Evolutionary conservation across 2,113 vertebrate species (phyloP), one percentile per base, ranked within the genome.

Genomic region (Typhlomys cinereus): DNA sequence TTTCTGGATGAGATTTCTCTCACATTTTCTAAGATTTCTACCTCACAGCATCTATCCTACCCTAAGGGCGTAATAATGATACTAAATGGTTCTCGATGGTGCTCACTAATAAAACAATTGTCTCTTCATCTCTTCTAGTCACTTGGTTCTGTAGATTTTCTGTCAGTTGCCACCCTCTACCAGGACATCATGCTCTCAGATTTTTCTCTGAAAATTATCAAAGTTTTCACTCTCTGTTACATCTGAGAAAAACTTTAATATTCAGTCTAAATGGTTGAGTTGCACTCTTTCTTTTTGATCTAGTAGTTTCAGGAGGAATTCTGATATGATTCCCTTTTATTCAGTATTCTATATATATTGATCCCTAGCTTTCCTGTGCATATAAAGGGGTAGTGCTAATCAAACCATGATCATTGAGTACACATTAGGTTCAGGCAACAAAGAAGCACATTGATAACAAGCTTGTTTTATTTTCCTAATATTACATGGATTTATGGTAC

Each of bases 41-140:
- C 1, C 8, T 76, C 14, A 8, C 4, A 13, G 27, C 8, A 3
- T 46, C 50, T 52, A 7, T 11, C 52, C 4, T 2, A 27, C 1
- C 6, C 2, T 59, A 6, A 31, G 3, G 59, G 50, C 20, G 12
- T 20, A 15, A 9, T 39, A 15, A 11, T 11, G 15, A 9, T n/a
- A 0, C 20, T 69, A 1, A 41, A 13, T 14, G 21, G 9, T 66
- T 69, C 4, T 80, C 29, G 17, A 0, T 12, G 23, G 59, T 1
- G 25, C 34, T 85, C 61, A 23, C 11, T 73, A 1, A 34, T n/a
- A 10, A 85, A 66, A n/a, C n/a, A n/a, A 13, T 23, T 17, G 1
- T 39, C 10, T 50, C 8, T 14, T 67, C 31, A n/a, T 86, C 64
- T 54, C 52, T 71, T 71, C 90, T 13, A 69, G 10, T 73, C 48